phyloP scores from a whole-genome alignment of 2,113 vertebrate genomes.

The Tonatia bakeri region DNA sequence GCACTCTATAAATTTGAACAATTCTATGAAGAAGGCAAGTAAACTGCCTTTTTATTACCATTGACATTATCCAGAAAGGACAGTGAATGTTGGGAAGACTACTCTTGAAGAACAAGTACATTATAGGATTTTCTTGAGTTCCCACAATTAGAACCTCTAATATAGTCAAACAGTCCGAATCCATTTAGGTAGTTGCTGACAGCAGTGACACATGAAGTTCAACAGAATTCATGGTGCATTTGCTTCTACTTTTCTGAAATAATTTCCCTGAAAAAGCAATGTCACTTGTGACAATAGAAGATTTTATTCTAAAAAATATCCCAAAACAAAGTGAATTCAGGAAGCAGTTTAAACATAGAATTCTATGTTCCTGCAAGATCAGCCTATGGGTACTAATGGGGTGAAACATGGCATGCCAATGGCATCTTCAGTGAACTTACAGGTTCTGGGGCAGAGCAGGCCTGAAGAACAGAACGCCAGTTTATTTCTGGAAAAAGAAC shows the following conservation, averaged over 20 bases:
- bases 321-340: background rate
- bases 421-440: background rate
- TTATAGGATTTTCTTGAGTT: background rate
- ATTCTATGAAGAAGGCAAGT: background rate
- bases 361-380: background rate
- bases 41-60: background rate
- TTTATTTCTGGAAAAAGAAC: background rate
- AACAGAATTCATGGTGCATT: background rate
- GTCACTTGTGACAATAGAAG: background rate
- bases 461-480: background rate
- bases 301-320: slow-evolving; percentile 40
- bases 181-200: background rate
- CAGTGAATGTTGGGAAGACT: background rate
- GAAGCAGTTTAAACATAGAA: background rate
- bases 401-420: background rate
- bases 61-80: background rate
- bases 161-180: background rate
- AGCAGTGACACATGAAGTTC: background rate
- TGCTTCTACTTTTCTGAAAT: background rate
- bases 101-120: background rate
- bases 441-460: background rate
- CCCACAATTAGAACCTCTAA: background rate
- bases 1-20: background rate
- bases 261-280: slow-evolving; percentile 12
- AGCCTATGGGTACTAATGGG: background rate